Percentiles rank a stretch among this genome's conserved stretches.
These are phyloP conservation scores for Dryobates pubescens DNA, from an alignment of 2,797 vertebrate species.

Conservation along the genomic window DNA sequence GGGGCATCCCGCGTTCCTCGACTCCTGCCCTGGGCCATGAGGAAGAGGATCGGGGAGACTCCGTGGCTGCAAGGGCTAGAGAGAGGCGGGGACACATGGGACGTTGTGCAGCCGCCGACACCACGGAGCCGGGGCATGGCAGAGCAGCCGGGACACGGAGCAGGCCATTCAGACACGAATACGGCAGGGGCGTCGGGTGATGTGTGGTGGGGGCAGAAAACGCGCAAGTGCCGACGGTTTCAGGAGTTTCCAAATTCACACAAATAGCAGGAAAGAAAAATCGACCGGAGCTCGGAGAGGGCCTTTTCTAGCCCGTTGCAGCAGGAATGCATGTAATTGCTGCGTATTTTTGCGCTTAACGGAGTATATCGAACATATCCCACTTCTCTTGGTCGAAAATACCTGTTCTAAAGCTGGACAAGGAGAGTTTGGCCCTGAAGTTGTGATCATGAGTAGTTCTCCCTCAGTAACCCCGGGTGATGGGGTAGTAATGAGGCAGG, in stretches of 20 bases:
- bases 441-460: not conserved
- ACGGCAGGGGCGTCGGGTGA: fast-evolving
- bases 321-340: not conserved
- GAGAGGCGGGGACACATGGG: too few relatives aligned
- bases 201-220: not conserved
- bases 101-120: not conserved
- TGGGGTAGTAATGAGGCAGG: not conserved
- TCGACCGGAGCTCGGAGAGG: not conserved
- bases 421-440: not conserved
- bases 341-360: not conserved
- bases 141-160: not conserved
- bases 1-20: not conserved
- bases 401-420: not conserved
- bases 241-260: not conserved
- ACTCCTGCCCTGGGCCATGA: too few relatives aligned
- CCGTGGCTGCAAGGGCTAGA: not conserved
- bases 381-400: not conserved
- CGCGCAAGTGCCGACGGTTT: not conserved
- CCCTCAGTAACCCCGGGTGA: not conserved
- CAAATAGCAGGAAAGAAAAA: not conserved
- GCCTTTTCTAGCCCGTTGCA: not conserved
- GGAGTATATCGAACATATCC: not conserved
- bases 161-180: not conserved
- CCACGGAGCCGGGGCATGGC: not conserved
- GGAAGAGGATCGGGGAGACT: not conserved